Percentiles rank a stretch among this genome's conserved stretches.
Evolutionary conservation across 2,888 invertebrate genomes (phyloP).

Genomic region (Parnassius glacialis): DNA sequence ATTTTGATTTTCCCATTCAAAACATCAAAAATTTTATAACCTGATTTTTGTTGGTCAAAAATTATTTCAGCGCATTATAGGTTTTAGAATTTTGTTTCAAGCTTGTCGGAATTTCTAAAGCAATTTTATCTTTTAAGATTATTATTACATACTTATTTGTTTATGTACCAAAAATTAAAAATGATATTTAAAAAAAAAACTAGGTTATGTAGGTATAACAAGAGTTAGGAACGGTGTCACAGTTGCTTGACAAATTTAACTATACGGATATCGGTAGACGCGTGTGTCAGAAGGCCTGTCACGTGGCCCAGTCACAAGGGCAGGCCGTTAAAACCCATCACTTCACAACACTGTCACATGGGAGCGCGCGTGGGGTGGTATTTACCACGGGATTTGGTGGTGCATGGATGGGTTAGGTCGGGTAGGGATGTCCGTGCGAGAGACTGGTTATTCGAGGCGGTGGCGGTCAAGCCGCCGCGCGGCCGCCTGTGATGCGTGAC

Average conservation of each 20-base stretch:
- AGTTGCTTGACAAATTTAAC: conserved; percentile 60
- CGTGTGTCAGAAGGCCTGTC: conserved; percentile 28
- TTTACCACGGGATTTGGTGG: conserved; percentile 45
- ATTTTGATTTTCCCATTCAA: too few species aligned
- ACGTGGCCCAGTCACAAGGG: conserved; percentile 33
- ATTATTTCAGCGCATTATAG: neutral
- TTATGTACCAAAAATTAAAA: neutral
- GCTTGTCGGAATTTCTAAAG: too few species aligned
- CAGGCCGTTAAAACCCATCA: conserved; percentile 34
- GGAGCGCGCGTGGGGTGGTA: conserved; percentile 42
- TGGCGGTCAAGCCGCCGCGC: conserved; percentile 55
- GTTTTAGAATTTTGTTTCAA: too few species aligned
- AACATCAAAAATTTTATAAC: too few species aligned
- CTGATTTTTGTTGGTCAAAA: neutral
- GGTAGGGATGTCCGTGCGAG: conserved; percentile 20
- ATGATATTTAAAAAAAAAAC: conserved; percentile 19
- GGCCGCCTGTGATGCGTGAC: conserved; percentile 46
- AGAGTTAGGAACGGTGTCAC: conserved; percentile 45
- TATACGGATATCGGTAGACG: conserved; percentile 32
- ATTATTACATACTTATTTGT: neutral
- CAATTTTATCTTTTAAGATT: neutral
- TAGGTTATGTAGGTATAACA: conserved; percentile 34
- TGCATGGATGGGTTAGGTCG: conserved; percentile 30
- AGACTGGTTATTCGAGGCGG: conserved; percentile 38
- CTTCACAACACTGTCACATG: conserved; percentile 50